Conservation (phyloP, 2,888 invertebrate genomes). For the Rotaria macrura region DNA sequence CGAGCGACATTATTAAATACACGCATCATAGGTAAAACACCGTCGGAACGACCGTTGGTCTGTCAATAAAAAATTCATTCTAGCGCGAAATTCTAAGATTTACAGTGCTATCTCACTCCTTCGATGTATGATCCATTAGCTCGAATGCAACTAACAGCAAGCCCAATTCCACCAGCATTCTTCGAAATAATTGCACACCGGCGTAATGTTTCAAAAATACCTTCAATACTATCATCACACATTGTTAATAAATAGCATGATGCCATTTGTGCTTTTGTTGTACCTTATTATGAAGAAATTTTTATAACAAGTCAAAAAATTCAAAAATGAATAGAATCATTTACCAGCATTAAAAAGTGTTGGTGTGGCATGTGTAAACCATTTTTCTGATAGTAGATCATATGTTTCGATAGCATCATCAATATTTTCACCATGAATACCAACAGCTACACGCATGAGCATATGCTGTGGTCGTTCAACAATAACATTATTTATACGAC, state of each 20-base stretch:
- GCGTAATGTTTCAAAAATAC: conserved; percentile 79
- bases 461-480: conserved; percentile 94
- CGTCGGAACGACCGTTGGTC: conserved; percentile 85
- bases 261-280: conserved; percentile 35
- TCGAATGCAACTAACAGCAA: conserved; percentile 87
- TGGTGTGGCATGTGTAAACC: conserved; percentile 94
- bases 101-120: conserved; percentile 54
- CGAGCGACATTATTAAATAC: conserved; percentile 89
- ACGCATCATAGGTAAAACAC: conserved; percentile 80
- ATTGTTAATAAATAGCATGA: conserved; percentile 87
- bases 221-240: conserved; percentile 82
- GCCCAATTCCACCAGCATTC: conserved; percentile 87
- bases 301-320: background rate
- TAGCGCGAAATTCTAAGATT: conserved; percentile 37
- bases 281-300: background rate
- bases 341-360: conserved; percentile 82
- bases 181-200: conserved; percentile 91
- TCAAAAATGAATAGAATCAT: background rate
- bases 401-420: conserved; percentile 86
- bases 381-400: conserved; percentile 79
- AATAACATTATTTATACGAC: conserved; percentile 79
- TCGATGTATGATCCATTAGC: conserved; percentile 80
- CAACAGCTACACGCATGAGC: conserved; percentile 92
- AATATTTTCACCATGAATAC: conserved; percentile 86
- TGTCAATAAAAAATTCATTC: conserved; percentile 36